Evolutionary conservation across 2,113 vertebrate genomes (phyloP), one percentile per base, ranked within the genome.

Genomic region (Neotoma lepida): DNA sequence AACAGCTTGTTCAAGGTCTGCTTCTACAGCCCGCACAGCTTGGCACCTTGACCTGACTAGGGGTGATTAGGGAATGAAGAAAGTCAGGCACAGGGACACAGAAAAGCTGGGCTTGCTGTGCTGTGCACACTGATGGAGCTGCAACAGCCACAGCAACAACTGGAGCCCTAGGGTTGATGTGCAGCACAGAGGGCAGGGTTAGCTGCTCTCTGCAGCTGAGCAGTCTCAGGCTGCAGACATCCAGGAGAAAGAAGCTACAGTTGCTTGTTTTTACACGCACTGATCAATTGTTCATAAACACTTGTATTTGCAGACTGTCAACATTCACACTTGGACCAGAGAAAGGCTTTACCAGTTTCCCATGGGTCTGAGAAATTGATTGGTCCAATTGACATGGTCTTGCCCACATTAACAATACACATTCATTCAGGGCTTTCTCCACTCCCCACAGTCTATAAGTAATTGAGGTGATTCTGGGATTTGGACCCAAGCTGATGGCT

Each of bases 1-100:
- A 88, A 39, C 93, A 85, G 85, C 58, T 93, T 87, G 20, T 90
- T 54, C 51, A 96, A 46, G 56, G 77, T 86, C 56, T 56, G 30
- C 71, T 84, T 44, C 56, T 63, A 14, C 39, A 44, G 30, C 26
- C 56, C 58, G 39, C 80, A 84, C 80, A 84, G 80, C 56, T 44
- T 63, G 56, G 80, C 56, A 44, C 56, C 54, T 46, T 84, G 56
- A 30, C 39, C 80, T 84, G 56, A 30, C 56, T 63, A 10, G 80
- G n/a, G 78, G 2, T 39, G 13, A 7, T 18, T 24, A 63, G 35
- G 24, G 56, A 28, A 17, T 44, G 58, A 63, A 84, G 80, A 61
- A 17, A 41, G 26, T 17, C 70, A 41, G 70, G 20, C 13, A 18
- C 39, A 63, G 39, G 56, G n/a, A 10, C 80, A 44, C 24, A 61